Base-by-base conservation (phyloP, 2,113 vertebrate genomes). In the Cynocephalus volans region DNA sequence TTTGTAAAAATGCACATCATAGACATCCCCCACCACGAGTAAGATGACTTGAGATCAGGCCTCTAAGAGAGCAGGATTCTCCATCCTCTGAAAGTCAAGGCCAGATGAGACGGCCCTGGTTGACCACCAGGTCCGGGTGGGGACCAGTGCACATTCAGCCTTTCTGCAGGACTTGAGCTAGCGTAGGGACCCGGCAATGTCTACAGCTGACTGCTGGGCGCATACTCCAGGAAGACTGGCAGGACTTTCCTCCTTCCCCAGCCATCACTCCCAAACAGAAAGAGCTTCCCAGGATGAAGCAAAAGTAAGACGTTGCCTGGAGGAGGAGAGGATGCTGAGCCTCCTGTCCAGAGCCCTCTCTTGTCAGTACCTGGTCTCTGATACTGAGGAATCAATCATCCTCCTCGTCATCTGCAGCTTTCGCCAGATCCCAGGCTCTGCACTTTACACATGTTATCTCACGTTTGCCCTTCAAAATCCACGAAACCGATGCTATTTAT, bases 391-490 rank as follows among this genome's bases (percentile, higher is more conserved):
- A 11, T 5, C 45, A 4, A 0, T 0, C 54, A 13, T 31, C 23
- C 0, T 10, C 36, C 19, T 36, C 5, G 0, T 7, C 18, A 1
- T 2, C 26, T 11, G 8, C 6, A 11, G 65, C 2, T 65, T 24
- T 56, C 1, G 3, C 36, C 41, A 6, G 2, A 5, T 24, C 6
- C 31, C 11, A 28, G 56, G 33, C 23, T 65, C 60, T 58, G 10
- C 15, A 7, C 28, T 54, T 18, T 4, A 48, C 0, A 8, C 5
- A 15, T 0, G 3, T 10, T n/a, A 33, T 26, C 26, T 54, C 4
- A 7, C 19, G 36, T 36, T 24, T 18, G 12, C 80, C 80, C 60
- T 48, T 90, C 67, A 11, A 21, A 24, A 21, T 54, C 24, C 62
- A 4, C 0, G 3, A 56, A 28, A 8, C 14, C 13, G 54, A 6